These are phyloP conservation scores for Leguminivora glycinivorella DNA, from an alignment of 1,140 invertebrate species.

Conservation along the genomic window DNA sequence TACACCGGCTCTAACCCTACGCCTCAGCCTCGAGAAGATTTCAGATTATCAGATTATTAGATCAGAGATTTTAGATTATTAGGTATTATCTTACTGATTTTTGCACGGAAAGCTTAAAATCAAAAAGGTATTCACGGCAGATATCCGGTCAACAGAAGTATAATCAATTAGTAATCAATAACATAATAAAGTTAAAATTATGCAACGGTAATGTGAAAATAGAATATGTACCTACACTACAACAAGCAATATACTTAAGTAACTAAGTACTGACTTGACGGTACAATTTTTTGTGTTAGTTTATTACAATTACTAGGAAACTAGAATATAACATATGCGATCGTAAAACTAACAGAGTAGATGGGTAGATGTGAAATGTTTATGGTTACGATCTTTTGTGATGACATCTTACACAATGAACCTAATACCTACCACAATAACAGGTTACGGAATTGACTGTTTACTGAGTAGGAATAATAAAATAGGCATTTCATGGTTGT, in stretches of 20 bases:
- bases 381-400: background rate
- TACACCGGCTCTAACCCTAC: no score
- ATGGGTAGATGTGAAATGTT: background rate
- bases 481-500: background rate
- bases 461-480: background rate
- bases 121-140: no score
- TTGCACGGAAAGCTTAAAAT: no score
- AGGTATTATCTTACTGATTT: no score
- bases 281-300: background rate
- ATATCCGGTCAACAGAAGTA: no score
- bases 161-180: no score
- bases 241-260: background rate
- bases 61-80: no score
- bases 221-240: background rate
- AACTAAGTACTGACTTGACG: background rate
- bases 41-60: no score
- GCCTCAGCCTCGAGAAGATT: no score
- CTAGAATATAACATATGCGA: background rate
- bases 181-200: background rate
- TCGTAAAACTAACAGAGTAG: background rate
- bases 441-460: background rate
- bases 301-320: background rate
- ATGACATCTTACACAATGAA: background rate
- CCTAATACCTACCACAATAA: background rate
- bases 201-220: background rate